These are phyloP conservation scores for Phthorimaea operculella DNA, from an alignment of 1,140 invertebrate genomes.

Conservation along the genomic window DNA sequence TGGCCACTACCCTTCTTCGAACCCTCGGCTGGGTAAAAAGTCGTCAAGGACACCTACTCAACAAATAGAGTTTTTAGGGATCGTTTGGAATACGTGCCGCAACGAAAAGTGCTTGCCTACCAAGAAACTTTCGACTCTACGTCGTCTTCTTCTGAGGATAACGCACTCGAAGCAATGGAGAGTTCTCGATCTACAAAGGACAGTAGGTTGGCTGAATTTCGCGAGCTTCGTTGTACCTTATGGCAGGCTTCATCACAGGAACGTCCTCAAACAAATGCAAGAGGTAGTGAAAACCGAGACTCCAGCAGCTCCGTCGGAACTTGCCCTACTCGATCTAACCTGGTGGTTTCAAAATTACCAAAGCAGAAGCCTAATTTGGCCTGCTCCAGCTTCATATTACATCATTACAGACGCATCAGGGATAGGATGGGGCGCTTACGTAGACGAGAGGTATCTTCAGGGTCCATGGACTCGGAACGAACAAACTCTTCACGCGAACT, in stretches of 20 bases:
- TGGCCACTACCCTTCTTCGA: too few species aligned
- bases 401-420: slow-evolving; percentile 34
- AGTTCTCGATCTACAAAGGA: neutral
- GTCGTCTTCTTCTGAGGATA: neutral
- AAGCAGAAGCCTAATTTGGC: neutral
- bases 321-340: neutral
- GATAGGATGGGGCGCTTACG: slow-evolving; percentile 24
- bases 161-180: neutral
- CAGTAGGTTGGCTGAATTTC: neutral
- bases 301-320: neutral
- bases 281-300: neutral
- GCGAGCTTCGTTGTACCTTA: neutral
- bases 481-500: slow-evolving; percentile 26
- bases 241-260: neutral
- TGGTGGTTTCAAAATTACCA: neutral
- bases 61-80: neutral
- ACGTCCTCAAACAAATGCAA: neutral
- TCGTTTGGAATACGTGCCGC: neutral
- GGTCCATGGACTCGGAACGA: slow-evolving; percentile 24
- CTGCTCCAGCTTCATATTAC: slow-evolving; percentile 17
- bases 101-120: neutral
- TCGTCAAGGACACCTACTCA: neutral
- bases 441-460: slow-evolving; percentile 15
- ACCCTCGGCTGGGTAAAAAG: too few species aligned
- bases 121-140: neutral